Base-by-base conservation (phyloP, 2,113 vertebrate species). In the Mesembrinibis cayennensis region DNA sequence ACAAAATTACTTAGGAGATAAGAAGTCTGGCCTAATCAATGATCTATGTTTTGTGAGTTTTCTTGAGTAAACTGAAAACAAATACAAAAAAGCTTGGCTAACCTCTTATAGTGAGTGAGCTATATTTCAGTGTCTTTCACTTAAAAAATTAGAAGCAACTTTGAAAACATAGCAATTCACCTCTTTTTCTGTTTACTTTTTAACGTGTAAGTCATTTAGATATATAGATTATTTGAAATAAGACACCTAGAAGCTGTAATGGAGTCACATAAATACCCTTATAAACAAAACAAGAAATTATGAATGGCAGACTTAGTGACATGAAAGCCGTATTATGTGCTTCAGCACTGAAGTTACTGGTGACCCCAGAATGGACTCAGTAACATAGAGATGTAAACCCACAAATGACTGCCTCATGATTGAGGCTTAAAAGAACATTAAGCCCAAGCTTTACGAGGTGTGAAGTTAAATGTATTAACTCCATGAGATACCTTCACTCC, bases 401-500 rank as follows among this genome's bases (percentile, higher is more conserved):
- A 89, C 59, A 87, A 82, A 82, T 56, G 47, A 89, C 53, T 38
- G 38, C 76, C 82, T 89, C 77, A 52, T 11, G 32, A 87, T 5
- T 11, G 77, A 69, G 81, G 78, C 78, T 85, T 52, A 61, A 61
- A 34, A 42, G 36, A 87, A 78, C 90, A 89, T 73, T 87, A 82
- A 93, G 63, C 38, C 61, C 90, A 93, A 93, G 90, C 45, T 72
- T 96, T n/a, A 66, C 2, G 34, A 87, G 61, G 80, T 67, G 79
- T 92, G 95, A 96, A 95, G 67, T 81, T 73, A 70, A 93, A 42
- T n/a, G 58, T 36, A 90, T 76, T 80, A 93, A 96, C 69, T 85
- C 92, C 91, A 84, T 55, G 77, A 90, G 88, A 90, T 38, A 95
- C 66, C 67, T 82, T 89, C 93, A 92, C 70, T 78, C 89, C 76